These are phyloP conservation scores for Hippopotamyrus pictus DNA, from an alignment of 2,797 vertebrate genomes.

Conservation along the genomic window DNA sequence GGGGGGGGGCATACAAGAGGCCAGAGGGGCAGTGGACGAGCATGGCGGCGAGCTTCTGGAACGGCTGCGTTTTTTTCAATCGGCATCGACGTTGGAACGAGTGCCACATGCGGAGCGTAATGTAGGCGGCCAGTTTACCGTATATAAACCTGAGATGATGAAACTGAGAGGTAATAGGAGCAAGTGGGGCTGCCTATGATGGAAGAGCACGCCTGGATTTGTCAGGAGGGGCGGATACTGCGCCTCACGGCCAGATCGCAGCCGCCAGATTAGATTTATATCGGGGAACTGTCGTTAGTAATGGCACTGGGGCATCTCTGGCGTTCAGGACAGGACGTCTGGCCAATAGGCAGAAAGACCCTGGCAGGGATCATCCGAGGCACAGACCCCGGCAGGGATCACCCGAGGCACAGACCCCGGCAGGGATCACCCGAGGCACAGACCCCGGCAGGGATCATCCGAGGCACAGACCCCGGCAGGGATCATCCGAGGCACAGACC, in stretches of 20 bases:
- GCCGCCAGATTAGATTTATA: not conserved
- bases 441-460: not conserved
- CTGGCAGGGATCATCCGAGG: not conserved
- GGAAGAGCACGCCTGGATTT: not conserved
- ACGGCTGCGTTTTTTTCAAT: not conserved
- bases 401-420: not conserved
- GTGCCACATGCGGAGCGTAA: not conserved
- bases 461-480: not conserved
- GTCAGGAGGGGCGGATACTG: not conserved
- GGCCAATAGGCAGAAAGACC: not conserved
- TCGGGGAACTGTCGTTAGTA: slow-evolving; percentile 22
- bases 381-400: not conserved
- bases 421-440: not conserved
- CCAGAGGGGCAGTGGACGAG: not conserved
- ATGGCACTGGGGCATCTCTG: not conserved
- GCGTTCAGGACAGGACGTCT: not conserved
- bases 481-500: not conserved
- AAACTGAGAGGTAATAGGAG: slow-evolving; percentile 54
- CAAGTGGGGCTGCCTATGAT: not conserved
- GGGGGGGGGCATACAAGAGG: no score
- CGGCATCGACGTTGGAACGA: not conserved
- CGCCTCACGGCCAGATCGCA: not conserved
- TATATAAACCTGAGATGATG: slow-evolving; percentile 52
- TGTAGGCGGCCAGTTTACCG: slow-evolving; percentile 15
- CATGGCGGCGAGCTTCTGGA: not conserved